Base-by-base conservation (phyloP, 2,888 invertebrate species). In the Papilio gigon region DNA sequence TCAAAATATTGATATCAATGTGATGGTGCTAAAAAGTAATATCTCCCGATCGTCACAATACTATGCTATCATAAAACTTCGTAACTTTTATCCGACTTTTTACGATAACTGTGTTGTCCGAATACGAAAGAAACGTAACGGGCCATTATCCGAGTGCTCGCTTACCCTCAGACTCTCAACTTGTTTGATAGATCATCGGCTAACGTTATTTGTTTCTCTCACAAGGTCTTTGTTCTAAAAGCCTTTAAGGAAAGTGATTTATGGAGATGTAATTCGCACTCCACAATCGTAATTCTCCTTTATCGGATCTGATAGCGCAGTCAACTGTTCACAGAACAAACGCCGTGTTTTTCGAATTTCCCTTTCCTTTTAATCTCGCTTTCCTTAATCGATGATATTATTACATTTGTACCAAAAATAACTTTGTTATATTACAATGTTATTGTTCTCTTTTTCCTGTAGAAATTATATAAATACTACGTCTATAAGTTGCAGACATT, bases 141-240 rank as follows among this genome's bases (percentile, higher is more conserved):
- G 50, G 25, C 63, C 67, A 62, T 67, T 67, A 67, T 62, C 59
- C 58, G 61, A 58, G 63, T 37, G 37, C 58, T 63, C 63, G 44
- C 47, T 50, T 64, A 11, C 25, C 56, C 44, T 44, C 63, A 76
- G 72, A 72, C 72, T 71, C 75, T 76, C 70, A 65, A 76, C 71
- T 72, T 64, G 72, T 74, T 77, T 68, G 77, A 76, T 76, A 73
- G 74, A 77, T 77, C 76, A 75, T 73, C 71, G 75, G 74, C 76
- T 72, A 72, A 70, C 68, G 73, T 73, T 76, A 76, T 77, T 76
- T 75, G 76, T 77, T 74, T 75, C 74, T 22, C 59, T 64, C 35
- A 37, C 70, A 65, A 69, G 71, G 71, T 73, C 72, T 74, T 76
- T 76, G 73, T 76, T 76, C 75, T 73, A 71, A 74, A 73, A 73